Conservation (phyloP, 2,888 invertebrate genomes). For the Aspidiotus rigidus region DNA sequence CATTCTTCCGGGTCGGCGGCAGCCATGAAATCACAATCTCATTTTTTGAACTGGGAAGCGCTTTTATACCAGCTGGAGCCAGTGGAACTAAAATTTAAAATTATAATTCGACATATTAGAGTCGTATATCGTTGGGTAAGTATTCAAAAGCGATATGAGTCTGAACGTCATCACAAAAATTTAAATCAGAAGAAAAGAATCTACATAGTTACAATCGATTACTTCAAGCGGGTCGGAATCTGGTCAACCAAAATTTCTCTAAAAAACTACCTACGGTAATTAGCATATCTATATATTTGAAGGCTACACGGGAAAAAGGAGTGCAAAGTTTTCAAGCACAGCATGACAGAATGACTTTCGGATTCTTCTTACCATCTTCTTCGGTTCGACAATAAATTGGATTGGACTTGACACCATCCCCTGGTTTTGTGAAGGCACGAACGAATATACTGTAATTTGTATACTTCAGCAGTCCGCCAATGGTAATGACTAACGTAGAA, state of each 20-base stretch:
- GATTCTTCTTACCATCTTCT: constrained; percentile 62
- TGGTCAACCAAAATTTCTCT: too few relatives aligned
- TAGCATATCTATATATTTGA: too few relatives aligned
- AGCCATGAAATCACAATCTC: constrained; percentile 84
- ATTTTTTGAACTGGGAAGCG: constrained; percentile 72
- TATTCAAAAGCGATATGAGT: too few relatives aligned
- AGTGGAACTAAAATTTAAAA: constrained; percentile 61
- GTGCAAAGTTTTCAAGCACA: too few relatives aligned
- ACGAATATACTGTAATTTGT: constrained; percentile 89
- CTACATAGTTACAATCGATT: not conserved
- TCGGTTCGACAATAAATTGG: constrained; percentile 79
- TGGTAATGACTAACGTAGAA: constrained; percentile 56
- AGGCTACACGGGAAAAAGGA: too few relatives aligned
- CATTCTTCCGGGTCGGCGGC: constrained; percentile 74
- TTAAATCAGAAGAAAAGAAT: not conserved
- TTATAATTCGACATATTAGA: not conserved
- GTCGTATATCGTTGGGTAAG: not conserved
- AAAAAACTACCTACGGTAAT: too few relatives aligned
- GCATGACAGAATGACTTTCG: too few relatives aligned
- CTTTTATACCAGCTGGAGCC: constrained; percentile 82
- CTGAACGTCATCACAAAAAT: not conserved
- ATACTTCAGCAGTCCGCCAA: constrained; percentile 69
- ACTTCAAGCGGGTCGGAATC: too few relatives aligned
- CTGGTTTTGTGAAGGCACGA: constrained; percentile 76
- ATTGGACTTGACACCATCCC: constrained; percentile 76